Percentiles rank a stretch among this genome's conserved stretches.
These are phyloP conservation scores for Troglohyphantes excavatus DNA, from an alignment of 2,888 invertebrate species.

Conservation along the genomic window DNA sequence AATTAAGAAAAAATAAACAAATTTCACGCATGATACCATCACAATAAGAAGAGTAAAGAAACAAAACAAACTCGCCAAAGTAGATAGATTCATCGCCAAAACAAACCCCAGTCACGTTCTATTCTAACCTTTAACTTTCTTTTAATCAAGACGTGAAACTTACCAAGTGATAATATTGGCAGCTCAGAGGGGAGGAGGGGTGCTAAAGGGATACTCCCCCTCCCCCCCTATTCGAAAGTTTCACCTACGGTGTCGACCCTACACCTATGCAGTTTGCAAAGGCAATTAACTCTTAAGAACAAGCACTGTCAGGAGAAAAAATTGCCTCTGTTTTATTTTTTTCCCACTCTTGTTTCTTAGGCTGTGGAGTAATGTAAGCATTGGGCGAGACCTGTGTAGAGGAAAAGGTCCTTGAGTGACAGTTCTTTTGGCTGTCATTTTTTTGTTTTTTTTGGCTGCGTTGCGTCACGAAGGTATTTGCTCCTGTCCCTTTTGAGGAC, in stretches of 20 bases:
- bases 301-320: conserved; percentile 70
- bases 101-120: conserved; percentile 65
- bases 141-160: conserved; percentile 76
- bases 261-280: conserved; percentile 67
- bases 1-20: conserved; percentile 1
- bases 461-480: conserved; percentile 64
- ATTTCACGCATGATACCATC: too few relatives aligned
- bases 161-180: conserved; percentile 78
- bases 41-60: conserved; percentile 20
- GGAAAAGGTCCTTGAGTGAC: conserved; percentile 56
- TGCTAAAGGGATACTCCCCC: conserved; percentile 55
- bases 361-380: conserved; percentile 23
- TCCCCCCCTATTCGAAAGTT: conserved; percentile 30
- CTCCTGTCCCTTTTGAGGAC: conserved; percentile 35
- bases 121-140: conserved; percentile 76
- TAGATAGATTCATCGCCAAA: conserved; percentile 64
- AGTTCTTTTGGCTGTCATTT: conserved; percentile 24
- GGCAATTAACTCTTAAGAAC: conserved; percentile 74
- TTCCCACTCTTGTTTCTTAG: conserved; percentile 11
- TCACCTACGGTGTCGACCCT: conserved; percentile 57
- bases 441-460: not conserved
- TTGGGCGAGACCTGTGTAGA: conserved; percentile 53
- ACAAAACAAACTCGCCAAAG: conserved; percentile 29
- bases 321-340: conserved; percentile 35
- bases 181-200: conserved; percentile 75